Conservation (phyloP, 1,140 invertebrate species). For the Planococcus citri region DNA sequence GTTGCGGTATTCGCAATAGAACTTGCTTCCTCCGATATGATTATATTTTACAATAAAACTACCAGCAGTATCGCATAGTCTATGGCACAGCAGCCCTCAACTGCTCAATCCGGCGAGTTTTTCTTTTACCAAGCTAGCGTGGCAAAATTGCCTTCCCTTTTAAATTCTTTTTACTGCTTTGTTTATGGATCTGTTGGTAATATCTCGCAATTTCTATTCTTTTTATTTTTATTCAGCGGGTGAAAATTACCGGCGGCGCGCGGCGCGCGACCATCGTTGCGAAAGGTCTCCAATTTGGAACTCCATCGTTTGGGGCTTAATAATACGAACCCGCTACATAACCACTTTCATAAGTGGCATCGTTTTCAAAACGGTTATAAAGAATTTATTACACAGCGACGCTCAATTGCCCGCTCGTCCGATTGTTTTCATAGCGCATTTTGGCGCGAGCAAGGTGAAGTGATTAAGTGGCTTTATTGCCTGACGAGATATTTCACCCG, state of each 20-base stretch:
- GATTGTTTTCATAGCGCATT: no score
- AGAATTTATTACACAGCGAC: no score
- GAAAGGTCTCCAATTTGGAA: neutral
- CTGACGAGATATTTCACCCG: no score
- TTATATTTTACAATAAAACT: conserved; percentile 8
- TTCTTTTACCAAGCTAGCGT: no score
- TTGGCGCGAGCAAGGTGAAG: no score
- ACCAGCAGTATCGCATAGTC: neutral
- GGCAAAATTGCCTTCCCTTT: neutral
- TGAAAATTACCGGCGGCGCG: neutral
- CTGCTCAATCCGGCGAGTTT: neutral
- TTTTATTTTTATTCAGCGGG: neutral
- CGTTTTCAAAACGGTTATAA: neutral
- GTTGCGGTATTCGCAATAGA: neutral
- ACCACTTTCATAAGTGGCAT: neutral
- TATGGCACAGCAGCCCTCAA: neutral
- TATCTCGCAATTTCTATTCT: neutral
- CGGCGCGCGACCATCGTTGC: neutral
- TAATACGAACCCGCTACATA: neutral
- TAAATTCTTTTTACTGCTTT: conserved; percentile 8
- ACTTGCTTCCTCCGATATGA: neutral
- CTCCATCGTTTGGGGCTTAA: neutral
- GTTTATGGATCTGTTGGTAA: neutral
- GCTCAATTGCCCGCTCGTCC: no score
- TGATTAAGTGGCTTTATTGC: no score